Base-by-base conservation (phyloP, 2,113 vertebrate genomes). In the Chaetodon trifascialis region DNA sequence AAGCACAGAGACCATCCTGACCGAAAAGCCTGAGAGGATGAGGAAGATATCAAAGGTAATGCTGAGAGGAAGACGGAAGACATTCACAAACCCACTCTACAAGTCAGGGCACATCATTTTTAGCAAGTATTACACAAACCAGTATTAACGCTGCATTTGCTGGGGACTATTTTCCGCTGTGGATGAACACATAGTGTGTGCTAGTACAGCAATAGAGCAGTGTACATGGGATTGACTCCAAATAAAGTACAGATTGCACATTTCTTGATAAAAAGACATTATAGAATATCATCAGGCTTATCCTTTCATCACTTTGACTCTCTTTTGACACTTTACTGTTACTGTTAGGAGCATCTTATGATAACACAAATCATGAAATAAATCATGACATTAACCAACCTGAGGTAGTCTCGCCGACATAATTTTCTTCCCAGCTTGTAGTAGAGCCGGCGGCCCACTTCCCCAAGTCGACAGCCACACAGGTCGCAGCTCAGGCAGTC, bases 401-500 rank as follows among this genome's bases (percentile, higher is more conserved):
- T 99, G 92, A 99, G 97, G 86, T 99, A 99, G 93, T 99, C 98
- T 86, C 98, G 95, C 36, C 98, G 95, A 93, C 98, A 99, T 66
- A 99, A 90, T 86, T 99, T 99, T 68, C 98, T 96, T 76, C 98
- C 98, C 88, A 99, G 95, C 83, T 99, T 99, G 95, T 97, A 99
- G 90, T 99, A 99, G 62, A 99, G 91, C 36, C 98, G 94, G 11
- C 98, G 94, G 11, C 98, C 98, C 83, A 99, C 98, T 86, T 99
- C 98, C 0, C 98, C 98, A 2, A 99, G 96, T 19, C 98, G 93
- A 84, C 98, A 99, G 49, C 98, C 98, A 0, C 98, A 99, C 55
- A 99, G 96, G 93, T 99, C 98, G 1, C 98, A 99, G 96, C 98
- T 99, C 83, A 99, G 96, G 75, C 98, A 99, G 93, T 99, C 98